Conservation (phyloP, 2,113 vertebrate species). For the Oryzias celebensis region DNA sequence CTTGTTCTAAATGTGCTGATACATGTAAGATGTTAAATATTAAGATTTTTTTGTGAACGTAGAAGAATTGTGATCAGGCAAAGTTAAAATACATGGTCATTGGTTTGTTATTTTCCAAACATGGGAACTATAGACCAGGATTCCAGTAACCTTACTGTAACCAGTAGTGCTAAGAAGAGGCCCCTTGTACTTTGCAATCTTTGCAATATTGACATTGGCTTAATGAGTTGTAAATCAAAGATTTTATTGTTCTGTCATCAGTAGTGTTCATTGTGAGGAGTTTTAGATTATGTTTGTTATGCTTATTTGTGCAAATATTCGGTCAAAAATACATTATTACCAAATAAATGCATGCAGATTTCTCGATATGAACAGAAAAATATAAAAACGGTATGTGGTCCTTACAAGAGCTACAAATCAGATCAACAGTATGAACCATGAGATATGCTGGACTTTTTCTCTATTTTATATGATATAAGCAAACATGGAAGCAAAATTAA, state of each 20-base stretch:
- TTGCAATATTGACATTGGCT: constrained; percentile 40
- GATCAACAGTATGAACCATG: too few species aligned
- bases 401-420: too few species aligned
- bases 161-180: constrained; percentile 1
- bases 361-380: too few species aligned
- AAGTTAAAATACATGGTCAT: constrained; percentile 10
- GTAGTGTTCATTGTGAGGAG: constrained; percentile 25
- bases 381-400: too few species aligned
- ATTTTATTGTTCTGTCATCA: constrained; percentile 29
- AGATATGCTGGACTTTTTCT: too few species aligned
- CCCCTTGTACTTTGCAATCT: constrained; percentile 19
- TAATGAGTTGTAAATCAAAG: constrained; percentile 50
- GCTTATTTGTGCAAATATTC: not conserved
- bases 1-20: too few species aligned
- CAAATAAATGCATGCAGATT: too few species aligned
- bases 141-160: not conserved
- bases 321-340: not conserved
- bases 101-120: constrained; percentile 10
- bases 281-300: not conserved
- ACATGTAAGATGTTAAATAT: too few species aligned
- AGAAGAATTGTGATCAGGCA: too few species aligned
- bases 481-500: too few species aligned
- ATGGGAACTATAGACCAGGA: not conserved
- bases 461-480: too few species aligned
- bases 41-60: too few species aligned